Conservation (phyloP, 2,888 invertebrate genomes). For the Cataglyphis altisquamis region DNA sequence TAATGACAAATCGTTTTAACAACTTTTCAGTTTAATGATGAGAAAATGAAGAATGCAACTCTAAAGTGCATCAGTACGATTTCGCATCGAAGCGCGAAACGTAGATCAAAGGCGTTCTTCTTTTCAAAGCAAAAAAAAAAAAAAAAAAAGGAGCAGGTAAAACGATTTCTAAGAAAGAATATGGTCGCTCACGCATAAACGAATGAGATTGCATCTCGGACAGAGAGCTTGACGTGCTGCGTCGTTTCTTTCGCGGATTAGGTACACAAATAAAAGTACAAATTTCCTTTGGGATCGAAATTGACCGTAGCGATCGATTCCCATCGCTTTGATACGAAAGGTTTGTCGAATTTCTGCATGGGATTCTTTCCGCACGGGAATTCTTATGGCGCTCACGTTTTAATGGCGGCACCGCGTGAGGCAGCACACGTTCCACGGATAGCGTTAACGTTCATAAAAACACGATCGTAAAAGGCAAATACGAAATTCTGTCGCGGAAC, state of each 20-base stretch:
- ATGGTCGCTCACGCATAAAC: constrained; percentile 10
- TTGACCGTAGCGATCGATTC: constrained; percentile 17
- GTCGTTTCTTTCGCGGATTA: constrained; percentile 54
- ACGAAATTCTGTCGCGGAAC: constrained; percentile 34
- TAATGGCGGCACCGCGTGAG: constrained; percentile 58
- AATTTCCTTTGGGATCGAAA: constrained; percentile 15
- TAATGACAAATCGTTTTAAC: constrained; percentile 16
- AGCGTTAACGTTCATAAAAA: constrained; percentile 53
- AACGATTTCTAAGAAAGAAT: constrained; percentile 12
- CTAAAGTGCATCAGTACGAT: not conserved
- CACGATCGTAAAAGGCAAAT: constrained; percentile 41
- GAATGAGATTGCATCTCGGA: constrained; percentile 1
- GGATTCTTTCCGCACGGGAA: constrained; percentile 42
- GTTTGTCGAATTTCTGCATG: constrained; percentile 24
- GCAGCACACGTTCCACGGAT: constrained; percentile 45
- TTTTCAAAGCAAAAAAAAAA: not conserved
- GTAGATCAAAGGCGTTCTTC: not conserved
- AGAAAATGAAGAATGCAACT: not conserved
- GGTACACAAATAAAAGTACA: not conserved
- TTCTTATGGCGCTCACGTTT: constrained; percentile 74
- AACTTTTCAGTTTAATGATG: not conserved
- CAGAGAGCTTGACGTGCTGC: constrained; percentile 42
- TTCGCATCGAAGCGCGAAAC: constrained; percentile 20
- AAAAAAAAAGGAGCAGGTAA: constrained; percentile 11
- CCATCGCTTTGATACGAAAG: constrained; percentile 5